A percentile compares a stretch with the other conserved stretches of the same genome.
Evolutionary conservation across 37 sponge, comb jelly and placozoan species (phyloP).

Genomic region (Eunapius fragilis): DNA sequence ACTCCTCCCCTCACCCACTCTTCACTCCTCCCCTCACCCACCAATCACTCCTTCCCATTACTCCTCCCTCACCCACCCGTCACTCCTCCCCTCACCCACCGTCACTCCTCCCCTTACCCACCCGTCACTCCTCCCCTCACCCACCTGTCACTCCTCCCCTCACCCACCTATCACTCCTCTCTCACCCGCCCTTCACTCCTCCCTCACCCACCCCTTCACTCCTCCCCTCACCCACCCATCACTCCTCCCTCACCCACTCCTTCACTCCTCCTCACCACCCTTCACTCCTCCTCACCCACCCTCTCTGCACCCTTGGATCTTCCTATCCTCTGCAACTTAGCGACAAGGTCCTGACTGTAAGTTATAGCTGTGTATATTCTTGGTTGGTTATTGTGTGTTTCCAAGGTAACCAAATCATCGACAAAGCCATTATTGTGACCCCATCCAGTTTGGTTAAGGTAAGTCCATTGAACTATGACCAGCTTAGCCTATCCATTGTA

Average conservation of each 20-base stretch:
- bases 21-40: too few relatives aligned
- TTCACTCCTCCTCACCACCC: neutral
- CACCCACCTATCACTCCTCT: neutral
- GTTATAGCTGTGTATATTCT: neutral
- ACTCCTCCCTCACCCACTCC: neutral
- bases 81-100: neutral
- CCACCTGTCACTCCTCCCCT: neutral
- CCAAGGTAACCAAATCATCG: conserved; percentile 50
- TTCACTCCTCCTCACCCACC: too few relatives aligned
- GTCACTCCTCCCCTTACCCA: neutral
- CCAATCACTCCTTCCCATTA: neutral
- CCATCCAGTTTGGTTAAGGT: conserved; percentile 98
- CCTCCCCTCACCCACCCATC: neutral
- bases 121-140: neutral
- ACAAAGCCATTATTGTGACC: conserved; percentile 87
- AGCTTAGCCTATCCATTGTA: neutral
- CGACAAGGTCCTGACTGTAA: neutral
- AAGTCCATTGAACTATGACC: neutral
- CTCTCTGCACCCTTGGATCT: too few relatives aligned
- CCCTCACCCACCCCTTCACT: neutral
- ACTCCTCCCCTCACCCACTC: neutral
- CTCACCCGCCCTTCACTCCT: too few relatives aligned
- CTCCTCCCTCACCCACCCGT: neutral
- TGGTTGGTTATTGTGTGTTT: conserved; percentile 9
- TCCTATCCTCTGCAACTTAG: neutral